Percentiles rank a stretch among this genome's conserved stretches.
Evolutionary conservation across 2,888 invertebrate genomes (phyloP).

Genomic region (Pardosa pseudoannulata): DNA sequence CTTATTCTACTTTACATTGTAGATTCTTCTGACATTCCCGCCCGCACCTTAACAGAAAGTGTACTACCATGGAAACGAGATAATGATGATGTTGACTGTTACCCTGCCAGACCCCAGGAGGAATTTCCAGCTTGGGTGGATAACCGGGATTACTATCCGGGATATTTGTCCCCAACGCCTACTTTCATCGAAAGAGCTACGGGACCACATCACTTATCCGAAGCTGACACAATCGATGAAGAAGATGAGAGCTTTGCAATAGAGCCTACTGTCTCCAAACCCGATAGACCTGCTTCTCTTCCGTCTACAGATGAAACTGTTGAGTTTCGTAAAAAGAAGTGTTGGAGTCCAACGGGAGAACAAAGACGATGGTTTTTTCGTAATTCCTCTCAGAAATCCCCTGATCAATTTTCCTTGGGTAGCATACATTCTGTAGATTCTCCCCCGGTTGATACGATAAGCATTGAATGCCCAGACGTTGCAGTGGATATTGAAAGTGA

Average conservation of each 20-base stretch:
- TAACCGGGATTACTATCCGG: slow-evolving; percentile 92
- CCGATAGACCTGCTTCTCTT: neutral
- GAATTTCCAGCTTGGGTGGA: slow-evolving; percentile 97
- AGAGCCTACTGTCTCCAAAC: neutral
- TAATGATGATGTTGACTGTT: slow-evolving; percentile 81
- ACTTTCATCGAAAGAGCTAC: slow-evolving; percentile 84
- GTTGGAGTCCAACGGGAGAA: neutral
- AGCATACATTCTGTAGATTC: slow-evolving; percentile 28
- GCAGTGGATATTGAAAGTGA: slow-evolving; percentile 53
- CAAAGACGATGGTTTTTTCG: slow-evolving; percentile 31
- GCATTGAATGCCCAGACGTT: slow-evolving; percentile 63
- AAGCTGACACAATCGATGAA: slow-evolving; percentile 2
- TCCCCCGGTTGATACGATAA: slow-evolving; percentile 20
- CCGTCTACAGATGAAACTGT: neutral
- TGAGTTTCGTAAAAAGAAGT: neutral
- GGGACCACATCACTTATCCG: neutral
- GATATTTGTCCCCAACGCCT: slow-evolving; percentile 91
- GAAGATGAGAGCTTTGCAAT: slow-evolving; percentile 28
- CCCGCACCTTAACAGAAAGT: slow-evolving; percentile 91
- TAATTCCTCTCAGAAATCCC: slow-evolving; percentile 1
- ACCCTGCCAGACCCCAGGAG: slow-evolving; percentile 83
- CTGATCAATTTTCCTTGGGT: slow-evolving; percentile 32
- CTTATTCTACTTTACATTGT: neutral
- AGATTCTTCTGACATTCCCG: slow-evolving; percentile 75
- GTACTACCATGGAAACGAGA: slow-evolving; percentile 93